Conservation (phyloP, 1,140 invertebrate species). For the Hydropsyche tenuis region DNA sequence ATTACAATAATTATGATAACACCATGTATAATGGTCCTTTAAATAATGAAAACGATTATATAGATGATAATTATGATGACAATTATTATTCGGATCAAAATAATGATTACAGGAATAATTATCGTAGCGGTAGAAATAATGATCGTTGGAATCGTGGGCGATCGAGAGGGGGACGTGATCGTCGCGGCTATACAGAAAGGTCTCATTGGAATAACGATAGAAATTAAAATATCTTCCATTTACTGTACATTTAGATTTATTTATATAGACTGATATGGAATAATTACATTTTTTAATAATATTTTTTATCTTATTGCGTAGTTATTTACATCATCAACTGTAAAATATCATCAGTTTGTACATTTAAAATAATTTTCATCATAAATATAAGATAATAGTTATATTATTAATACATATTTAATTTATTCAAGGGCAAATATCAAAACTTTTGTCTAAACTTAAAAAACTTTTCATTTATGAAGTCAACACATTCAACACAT, state of each 20-base stretch:
- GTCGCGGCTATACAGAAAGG: slow-evolving; percentile 59
- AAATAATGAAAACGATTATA: slow-evolving; percentile 58
- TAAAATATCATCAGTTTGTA: too few species aligned
- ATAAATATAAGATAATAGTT: too few species aligned
- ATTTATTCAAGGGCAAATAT: too few species aligned
- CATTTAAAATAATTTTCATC: too few species aligned
- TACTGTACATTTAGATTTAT: slow-evolving; percentile 34
- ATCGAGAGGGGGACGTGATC: slow-evolving; percentile 57
- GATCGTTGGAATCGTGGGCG: slow-evolving; percentile 56
- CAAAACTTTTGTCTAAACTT: too few species aligned
- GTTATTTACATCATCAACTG: too few species aligned
- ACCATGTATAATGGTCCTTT: slow-evolving; percentile 31
- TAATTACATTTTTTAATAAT: not conserved
- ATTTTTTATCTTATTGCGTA: too few species aligned
- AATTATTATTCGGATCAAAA: slow-evolving; percentile 58
- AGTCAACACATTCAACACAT: too few species aligned
- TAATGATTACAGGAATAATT: slow-evolving; percentile 53
- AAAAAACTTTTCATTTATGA: too few species aligned
- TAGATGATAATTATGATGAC: slow-evolving; percentile 59
- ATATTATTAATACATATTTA: too few species aligned
- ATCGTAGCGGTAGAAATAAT: slow-evolving; percentile 58
- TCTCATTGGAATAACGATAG: slow-evolving; percentile 61
- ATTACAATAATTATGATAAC: slow-evolving; percentile 50
- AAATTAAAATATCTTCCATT: slow-evolving; percentile 54
- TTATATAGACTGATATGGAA: slow-evolving; percentile 30